Conservation (phyloP, 2,797 vertebrate species). For the Silurus lanzhouensis region DNA sequence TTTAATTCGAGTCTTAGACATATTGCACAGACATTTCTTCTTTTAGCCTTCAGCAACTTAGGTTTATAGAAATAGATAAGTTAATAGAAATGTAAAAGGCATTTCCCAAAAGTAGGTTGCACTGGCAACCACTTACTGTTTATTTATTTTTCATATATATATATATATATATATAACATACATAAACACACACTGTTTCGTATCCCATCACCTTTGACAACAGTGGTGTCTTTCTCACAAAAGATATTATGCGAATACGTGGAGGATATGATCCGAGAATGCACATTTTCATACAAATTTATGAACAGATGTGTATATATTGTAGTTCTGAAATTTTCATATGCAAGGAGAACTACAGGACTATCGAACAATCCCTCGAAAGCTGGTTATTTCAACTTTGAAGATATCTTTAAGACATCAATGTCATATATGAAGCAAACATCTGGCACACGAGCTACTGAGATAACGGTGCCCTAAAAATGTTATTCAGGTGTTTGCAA, state of each 20-base stretch:
- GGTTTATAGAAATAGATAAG: not conserved
- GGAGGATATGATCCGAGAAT: conserved; percentile 40
- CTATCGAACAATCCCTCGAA: not conserved
- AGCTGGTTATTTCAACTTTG: not conserved
- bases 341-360: conserved; percentile 13
- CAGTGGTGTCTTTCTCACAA: conserved; percentile 2
- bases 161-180: no score
- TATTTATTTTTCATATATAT: not conserved
- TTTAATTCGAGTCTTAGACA: conserved; percentile 8
- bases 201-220: not conserved
- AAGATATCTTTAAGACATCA: not conserved
- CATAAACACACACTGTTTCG: not conserved
- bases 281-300: conserved; percentile 32
- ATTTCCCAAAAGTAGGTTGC: not conserved
- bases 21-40: conserved; percentile 14
- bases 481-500: not conserved
- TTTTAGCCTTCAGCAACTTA: conserved; percentile 10
- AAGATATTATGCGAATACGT: conserved; percentile 26
- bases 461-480: not conserved
- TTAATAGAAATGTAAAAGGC: not conserved
- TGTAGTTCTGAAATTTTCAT: conserved; percentile 22
- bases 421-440: not conserved
- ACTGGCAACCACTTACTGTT: not conserved
- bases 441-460: not conserved
- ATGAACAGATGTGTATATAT: conserved; percentile 31